Conservation (phyloP, 2,888 invertebrate genomes). For the Cryptocephalus primarius region DNA sequence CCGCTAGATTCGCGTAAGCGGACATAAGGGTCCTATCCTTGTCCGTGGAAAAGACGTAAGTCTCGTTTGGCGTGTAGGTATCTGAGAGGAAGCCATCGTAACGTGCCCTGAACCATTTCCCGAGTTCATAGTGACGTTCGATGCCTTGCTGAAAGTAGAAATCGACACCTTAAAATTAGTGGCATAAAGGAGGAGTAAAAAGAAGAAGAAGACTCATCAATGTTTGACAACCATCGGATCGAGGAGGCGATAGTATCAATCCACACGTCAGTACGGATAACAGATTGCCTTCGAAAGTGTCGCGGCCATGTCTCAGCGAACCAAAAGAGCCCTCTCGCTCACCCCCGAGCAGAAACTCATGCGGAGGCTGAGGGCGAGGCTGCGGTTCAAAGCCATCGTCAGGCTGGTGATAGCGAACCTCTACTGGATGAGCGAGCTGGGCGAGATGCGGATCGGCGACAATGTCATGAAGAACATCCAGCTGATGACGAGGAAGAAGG, state of each 20-base stretch:
- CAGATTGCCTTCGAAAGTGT: no score
- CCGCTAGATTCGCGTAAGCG: constrained; percentile 68
- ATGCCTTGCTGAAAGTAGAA: constrained; percentile 41
- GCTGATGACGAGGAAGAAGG: constrained; percentile 23
- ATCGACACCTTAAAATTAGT: no score
- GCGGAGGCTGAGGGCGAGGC: constrained; percentile 35
- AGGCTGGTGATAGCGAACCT: constrained; percentile 46
- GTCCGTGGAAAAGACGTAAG: constrained; percentile 63
- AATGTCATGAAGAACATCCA: constrained; percentile 46
- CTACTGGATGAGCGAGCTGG: constrained; percentile 45
- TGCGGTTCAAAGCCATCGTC: constrained; percentile 45
- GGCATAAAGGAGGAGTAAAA: no score
- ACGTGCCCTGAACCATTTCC: constrained; percentile 61
- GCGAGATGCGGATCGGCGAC: constrained; percentile 34
- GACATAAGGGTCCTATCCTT: constrained; percentile 84
- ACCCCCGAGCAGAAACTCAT: constrained; percentile 19
- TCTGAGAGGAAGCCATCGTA: constrained; percentile 50
- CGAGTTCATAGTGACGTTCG: constrained; percentile 55
- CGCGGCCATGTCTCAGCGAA: neutral
- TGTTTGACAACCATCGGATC: no score
- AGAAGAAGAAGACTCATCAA: no score
- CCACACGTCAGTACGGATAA: no score
- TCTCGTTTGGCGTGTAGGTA: constrained; percentile 43
- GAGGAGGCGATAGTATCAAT: no score
- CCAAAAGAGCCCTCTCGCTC: constrained; percentile 1